Evolutionary conservation across 2,113 vertebrate genomes (phyloP).

Genomic region (Corvus moneduloides): DNA sequence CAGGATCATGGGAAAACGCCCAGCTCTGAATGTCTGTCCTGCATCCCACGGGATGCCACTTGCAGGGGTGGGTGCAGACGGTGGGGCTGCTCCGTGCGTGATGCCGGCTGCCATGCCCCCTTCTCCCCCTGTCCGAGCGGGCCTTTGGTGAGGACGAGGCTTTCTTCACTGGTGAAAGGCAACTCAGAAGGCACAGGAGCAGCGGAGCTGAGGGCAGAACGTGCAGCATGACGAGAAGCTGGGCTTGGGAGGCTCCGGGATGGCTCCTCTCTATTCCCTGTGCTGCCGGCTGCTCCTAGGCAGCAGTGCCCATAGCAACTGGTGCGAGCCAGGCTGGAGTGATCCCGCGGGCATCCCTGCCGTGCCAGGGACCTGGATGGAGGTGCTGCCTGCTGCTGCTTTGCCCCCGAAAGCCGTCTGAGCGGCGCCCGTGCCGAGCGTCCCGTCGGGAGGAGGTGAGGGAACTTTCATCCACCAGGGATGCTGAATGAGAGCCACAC

Average conservation of each 20-base stretch:
- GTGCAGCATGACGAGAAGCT: neutral
- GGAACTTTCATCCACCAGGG: neutral
- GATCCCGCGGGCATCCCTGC: neutral
- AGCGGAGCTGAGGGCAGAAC: neutral
- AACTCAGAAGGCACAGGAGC: neutral
- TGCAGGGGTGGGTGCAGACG: too few relatives aligned
- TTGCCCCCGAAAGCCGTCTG: neutral
- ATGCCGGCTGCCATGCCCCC: neutral
- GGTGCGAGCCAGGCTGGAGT: neutral
- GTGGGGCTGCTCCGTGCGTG: neutral
- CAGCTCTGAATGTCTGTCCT: accelerated
- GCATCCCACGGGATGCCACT: too few relatives aligned
- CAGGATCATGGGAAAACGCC: accelerated
- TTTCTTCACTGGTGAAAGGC: neutral
- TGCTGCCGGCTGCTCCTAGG: neutral
- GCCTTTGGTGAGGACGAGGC: neutral
- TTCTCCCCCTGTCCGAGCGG: neutral
- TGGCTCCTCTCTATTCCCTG: neutral
- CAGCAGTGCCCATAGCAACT: constrained; percentile 63
- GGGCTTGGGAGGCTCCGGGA: neutral
- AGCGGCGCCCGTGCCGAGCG: neutral
- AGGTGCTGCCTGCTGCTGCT: neutral
- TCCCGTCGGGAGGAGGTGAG: neutral
- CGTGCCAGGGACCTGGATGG: accelerated
- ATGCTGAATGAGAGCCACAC: constrained; percentile 48